phyloP scores from a whole-genome alignment of 2,888 invertebrate species.

The Synanthedon tipuliformis region DNA sequence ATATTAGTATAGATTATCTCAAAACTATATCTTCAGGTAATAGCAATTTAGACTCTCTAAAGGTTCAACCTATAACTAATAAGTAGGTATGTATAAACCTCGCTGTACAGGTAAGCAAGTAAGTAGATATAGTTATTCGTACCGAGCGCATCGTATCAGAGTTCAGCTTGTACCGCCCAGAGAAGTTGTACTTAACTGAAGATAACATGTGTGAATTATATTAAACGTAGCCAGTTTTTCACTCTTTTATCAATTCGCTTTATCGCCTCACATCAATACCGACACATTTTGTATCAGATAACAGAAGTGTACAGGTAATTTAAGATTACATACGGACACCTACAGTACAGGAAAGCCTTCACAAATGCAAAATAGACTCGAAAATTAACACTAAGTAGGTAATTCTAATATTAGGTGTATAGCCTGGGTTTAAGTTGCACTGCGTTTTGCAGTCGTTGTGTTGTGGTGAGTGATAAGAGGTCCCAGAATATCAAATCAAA shows the following conservation, averaged over 20 bases:
- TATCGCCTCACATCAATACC: conserved; percentile 21
- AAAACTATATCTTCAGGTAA: too few relatives aligned
- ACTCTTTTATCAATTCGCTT: conserved; percentile 50
- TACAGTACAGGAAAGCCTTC: too few relatives aligned
- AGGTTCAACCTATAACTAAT: too few relatives aligned
- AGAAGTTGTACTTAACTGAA: conserved; percentile 7
- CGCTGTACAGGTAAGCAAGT: background rate
- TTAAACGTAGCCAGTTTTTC: conserved; percentile 52
- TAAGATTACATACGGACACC: background rate
- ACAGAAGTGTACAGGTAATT: background rate
- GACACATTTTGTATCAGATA: background rate
- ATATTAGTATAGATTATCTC: too few relatives aligned
- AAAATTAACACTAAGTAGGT: too few relatives aligned
- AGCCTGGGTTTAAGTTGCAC: too few relatives aligned
- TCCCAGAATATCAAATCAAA: too few relatives aligned
- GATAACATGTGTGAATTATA: conserved; percentile 64
- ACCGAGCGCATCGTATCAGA: conserved; percentile 1
- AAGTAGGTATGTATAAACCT: background rate
- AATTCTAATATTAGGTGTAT: too few relatives aligned
- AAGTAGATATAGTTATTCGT: background rate
- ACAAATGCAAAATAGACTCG: too few relatives aligned
- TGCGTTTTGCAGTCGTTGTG: too few relatives aligned
- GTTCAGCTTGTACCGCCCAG: background rate
- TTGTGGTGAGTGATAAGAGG: too few relatives aligned
- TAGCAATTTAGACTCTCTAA: too few relatives aligned